phyloP scores from a whole-genome alignment of 2,797 vertebrate species.

The Hippopotamyrus pictus region DNA sequence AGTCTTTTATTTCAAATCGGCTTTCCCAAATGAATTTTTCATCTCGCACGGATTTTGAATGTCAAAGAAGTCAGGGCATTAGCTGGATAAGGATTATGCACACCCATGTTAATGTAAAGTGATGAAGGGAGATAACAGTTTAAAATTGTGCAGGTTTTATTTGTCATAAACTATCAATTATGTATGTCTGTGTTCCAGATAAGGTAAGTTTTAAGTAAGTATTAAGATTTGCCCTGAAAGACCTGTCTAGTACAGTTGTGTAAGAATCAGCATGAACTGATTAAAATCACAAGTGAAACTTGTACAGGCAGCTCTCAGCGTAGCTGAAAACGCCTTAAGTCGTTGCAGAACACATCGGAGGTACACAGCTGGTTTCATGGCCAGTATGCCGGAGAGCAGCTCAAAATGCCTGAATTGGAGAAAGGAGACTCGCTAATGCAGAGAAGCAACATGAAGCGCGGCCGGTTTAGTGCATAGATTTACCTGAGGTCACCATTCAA shows the following conservation, averaged over 20 bases:
- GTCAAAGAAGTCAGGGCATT: not conserved
- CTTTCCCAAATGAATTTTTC: slow-evolving; percentile 11
- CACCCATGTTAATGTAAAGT: not conserved
- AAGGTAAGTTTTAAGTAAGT: not conserved
- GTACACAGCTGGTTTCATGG: not conserved
- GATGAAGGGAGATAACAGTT: not conserved
- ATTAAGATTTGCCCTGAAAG: not conserved
- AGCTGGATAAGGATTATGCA: not conserved
- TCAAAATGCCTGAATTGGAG: not conserved
- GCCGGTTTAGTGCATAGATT: not conserved
- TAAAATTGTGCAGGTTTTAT: not conserved
- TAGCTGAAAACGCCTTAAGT: not conserved
- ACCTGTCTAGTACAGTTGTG: not conserved
- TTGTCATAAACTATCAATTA: not conserved
- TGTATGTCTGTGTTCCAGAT: not conserved
- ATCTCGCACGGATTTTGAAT: slow-evolving; percentile 3
- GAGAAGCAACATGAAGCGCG: not conserved
- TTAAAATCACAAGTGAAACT: not conserved
- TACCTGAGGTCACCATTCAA: not conserved
- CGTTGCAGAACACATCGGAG: not conserved
- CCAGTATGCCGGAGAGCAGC: not conserved
- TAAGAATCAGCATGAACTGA: not conserved
- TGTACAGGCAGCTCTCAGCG: not conserved
- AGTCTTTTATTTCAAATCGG: slow-evolving; percentile 8
- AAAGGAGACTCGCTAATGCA: not conserved